Evolutionary conservation across 2,888 invertebrate species (phyloP).

Genomic region (Sesia apiformis): DNA sequence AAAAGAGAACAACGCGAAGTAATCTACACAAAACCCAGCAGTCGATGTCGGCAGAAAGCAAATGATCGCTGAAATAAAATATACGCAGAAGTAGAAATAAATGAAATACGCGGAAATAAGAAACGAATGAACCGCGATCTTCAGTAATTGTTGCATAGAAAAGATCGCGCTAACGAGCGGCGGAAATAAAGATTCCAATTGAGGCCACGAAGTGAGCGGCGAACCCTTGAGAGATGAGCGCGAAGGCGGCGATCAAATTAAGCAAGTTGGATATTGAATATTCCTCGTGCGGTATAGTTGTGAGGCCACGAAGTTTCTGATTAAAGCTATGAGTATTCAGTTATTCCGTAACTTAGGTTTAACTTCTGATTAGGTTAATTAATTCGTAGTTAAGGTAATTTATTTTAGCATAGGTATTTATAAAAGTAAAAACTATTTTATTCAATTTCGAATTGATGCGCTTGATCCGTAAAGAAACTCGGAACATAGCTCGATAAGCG

Average conservation of each 20-base stretch:
- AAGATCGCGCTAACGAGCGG: constrained; percentile 43
- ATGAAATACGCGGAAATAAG: constrained; percentile 15
- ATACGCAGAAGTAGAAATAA: constrained; percentile 6
- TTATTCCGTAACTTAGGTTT: no score
- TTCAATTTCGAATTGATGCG: no score
- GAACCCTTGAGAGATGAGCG: not conserved
- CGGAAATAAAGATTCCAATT: constrained; percentile 15
- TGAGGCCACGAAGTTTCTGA: no score
- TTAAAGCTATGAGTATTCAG: no score
- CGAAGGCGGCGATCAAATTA: not conserved
- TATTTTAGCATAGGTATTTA: no score
- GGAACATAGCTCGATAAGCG: no score
- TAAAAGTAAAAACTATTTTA: no score
- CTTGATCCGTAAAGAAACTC: no score
- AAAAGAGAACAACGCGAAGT: not conserved
- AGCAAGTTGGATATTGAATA: not conserved
- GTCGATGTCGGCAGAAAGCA: not conserved
- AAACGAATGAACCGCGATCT: constrained; percentile 35
- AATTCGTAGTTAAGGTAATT: no score
- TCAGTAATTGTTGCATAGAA: constrained; percentile 47
- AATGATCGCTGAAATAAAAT: constrained; percentile 2
- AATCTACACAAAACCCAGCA: not conserved
- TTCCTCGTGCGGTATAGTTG: not conserved
- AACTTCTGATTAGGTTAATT: no score
- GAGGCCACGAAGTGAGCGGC: constrained; percentile 8